Evolutionary conservation across 1,140 invertebrate genomes (phyloP).

Genomic region (Homarus americanus): DNA sequence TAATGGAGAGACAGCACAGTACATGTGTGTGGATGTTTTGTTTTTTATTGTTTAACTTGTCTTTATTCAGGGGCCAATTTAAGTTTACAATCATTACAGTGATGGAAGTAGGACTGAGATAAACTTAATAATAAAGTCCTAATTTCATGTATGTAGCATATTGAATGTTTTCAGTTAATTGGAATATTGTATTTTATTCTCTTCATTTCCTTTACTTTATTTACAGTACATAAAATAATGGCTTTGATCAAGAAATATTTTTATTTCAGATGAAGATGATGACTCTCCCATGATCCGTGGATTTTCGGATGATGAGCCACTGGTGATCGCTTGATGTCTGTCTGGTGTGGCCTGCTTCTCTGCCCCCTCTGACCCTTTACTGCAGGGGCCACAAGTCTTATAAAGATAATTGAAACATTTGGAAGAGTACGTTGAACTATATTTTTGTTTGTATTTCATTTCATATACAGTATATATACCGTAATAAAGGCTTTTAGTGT

Average conservation of each 20-base stretch:
- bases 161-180: too few species aligned
- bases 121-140: too few species aligned
- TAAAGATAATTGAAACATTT: not conserved
- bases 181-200: not conserved
- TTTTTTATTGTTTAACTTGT: too few species aligned
- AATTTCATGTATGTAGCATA: too few species aligned
- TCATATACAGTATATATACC: too few species aligned
- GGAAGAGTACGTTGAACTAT: not conserved
- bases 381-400: not conserved
- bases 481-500: too few species aligned
- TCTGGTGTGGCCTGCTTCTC: conserved; percentile 22
- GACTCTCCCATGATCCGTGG: conserved; percentile 92
- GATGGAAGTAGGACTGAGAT: too few species aligned
- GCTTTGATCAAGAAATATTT: not conserved
- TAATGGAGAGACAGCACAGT: too few species aligned
- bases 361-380: not conserved
- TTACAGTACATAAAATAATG: too few species aligned
- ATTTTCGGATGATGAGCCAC: conserved; percentile 95
- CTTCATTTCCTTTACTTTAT: not conserved
- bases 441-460: not conserved
- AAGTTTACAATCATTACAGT: too few species aligned
- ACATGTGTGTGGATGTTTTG: too few species aligned
- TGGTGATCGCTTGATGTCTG: conserved; percentile 88
- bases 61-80: too few species aligned
- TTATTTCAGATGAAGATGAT: conserved; percentile 84